A percentile compares a stretch with the other conserved stretches of the same genome.
Conservation (phyloP, 2,797 vertebrate genomes). For the Cossypha niveicapilla region DNA sequence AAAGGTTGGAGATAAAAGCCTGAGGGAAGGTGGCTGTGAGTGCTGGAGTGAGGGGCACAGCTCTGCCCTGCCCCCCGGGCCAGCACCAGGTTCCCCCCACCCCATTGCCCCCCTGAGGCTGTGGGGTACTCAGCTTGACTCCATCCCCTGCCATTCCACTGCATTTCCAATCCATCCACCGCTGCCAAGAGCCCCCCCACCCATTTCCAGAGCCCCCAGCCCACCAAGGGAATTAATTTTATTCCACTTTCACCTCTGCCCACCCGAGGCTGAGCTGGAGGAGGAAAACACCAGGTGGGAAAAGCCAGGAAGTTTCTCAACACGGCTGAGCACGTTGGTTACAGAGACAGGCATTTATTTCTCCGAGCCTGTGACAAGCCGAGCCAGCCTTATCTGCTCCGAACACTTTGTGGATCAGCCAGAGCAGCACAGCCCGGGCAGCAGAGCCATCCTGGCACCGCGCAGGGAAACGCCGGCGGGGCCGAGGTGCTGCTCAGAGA, state of each 20-base stretch:
- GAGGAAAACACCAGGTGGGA: not conserved
- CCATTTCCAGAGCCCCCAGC: fast-evolving
- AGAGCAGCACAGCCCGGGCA: not conserved
- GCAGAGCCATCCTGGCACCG: not conserved
- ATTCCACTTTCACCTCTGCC: not conserved
- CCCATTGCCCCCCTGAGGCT: fast-evolving
- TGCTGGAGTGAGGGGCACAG: not conserved
- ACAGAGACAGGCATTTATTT: not conserved
- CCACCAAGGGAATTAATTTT: fast-evolving
- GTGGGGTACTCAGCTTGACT: fast-evolving
- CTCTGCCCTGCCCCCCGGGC: fast-evolving
- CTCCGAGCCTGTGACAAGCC: not conserved
- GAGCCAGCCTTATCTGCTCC: slow-evolving; percentile 27
- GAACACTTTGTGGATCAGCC: not conserved
- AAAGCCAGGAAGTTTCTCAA: not conserved
- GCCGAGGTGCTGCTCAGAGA: not conserved
- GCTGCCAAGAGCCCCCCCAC: fast-evolving
- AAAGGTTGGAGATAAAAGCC: not conserved
- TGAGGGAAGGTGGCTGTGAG: not conserved
- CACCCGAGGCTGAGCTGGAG: not conserved
- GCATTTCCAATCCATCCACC: fast-evolving
- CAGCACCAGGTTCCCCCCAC: not conserved
- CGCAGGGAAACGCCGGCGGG: not conserved
- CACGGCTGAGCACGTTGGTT: fast-evolving
- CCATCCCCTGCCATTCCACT: fast-evolving